Base-by-base conservation (phyloP, 2,113 vertebrate species). In the Paratilapia polleni region DNA sequence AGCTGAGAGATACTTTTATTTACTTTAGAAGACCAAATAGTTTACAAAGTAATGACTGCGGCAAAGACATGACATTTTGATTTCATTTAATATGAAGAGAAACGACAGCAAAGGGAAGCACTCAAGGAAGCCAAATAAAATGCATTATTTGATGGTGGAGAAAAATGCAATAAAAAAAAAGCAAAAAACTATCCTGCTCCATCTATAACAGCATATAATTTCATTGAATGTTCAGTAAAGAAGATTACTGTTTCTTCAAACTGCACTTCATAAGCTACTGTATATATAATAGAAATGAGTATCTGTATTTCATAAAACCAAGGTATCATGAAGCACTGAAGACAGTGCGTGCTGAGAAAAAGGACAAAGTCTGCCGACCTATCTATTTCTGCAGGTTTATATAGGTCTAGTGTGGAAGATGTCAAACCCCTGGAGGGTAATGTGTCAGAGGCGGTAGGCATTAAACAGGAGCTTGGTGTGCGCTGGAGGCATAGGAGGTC, bases 41-140 rank as follows among this genome's bases (percentile, higher is more conserved):
- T 87, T 93, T 91, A 70, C 75, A 92, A 91, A 93, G 85, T 85
- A 93, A 89, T 90, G 89, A 92, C 91, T 93, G 89, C 76, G 41
- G 91, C 89, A 85, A 84, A 90, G 20, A 81, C 74, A 73, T 80
- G 84, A 90, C 83, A 85, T 91, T 87, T 90, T 93, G 87, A 93
- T 92, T 93, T 86, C 19, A 91, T 93, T 90, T 86, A 84, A 89
- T 66, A 66, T 26, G 66, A 91, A 82, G 77, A 87, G 88, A 84
- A 88, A 91, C 28, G 81, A 87, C 88, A 88, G 80, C 49, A 56
- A 80, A 80, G 80, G 84, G 64, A 87, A 88, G 81, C 78, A 26
- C 78, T 73, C 10, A 9, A 59, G 80, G 85, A 81, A 88, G 86
- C 83, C 77, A 89, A 91, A 93, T 93, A 86, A 88, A 91, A 91